phyloP scores from a whole-genome alignment of 37 sponge, comb jelly and placozoan species.

The Ephydatia muelleri region DNA sequence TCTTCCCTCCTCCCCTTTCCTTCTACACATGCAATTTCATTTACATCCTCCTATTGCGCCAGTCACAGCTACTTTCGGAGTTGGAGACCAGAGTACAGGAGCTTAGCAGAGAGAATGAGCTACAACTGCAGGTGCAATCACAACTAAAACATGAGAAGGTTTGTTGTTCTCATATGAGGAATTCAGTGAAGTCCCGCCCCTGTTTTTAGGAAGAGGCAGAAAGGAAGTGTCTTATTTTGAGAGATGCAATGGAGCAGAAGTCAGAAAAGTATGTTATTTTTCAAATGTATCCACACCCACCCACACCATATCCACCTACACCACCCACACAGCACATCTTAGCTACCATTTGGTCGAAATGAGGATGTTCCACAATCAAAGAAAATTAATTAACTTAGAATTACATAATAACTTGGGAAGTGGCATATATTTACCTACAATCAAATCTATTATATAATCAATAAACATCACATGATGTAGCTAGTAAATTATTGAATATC shows the following conservation, averaged over 20 bases:
- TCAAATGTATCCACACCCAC: slow-evolving; percentile 20
- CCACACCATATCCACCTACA: slow-evolving; percentile 33
- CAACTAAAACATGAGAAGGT: background rate
- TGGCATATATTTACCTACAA: no score
- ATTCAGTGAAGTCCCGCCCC: background rate
- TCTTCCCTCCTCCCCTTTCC: background rate
- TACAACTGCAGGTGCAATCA: background rate
- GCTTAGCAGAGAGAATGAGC: background rate
- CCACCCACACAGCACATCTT: slow-evolving; percentile 49
- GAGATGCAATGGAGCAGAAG: background rate
- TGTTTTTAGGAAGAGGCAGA: background rate
- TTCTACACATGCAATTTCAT: background rate
- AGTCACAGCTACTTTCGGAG: background rate
- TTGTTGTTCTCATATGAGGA: background rate
- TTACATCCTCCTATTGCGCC: slow-evolving; percentile 1
- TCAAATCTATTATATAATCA: no score
- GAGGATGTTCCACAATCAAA: slow-evolving; percentile 61
- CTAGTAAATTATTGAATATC: no score
- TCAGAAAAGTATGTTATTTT: background rate
- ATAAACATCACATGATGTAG: no score
- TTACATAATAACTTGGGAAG: no score
- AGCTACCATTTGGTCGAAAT: slow-evolving; percentile 27
- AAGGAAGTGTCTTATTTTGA: background rate
- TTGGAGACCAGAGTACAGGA: background rate
- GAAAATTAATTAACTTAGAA: no score